phyloP scores from a whole-genome alignment of 2,113 vertebrate genomes.

The Onychostruthus taczanowskii region DNA sequence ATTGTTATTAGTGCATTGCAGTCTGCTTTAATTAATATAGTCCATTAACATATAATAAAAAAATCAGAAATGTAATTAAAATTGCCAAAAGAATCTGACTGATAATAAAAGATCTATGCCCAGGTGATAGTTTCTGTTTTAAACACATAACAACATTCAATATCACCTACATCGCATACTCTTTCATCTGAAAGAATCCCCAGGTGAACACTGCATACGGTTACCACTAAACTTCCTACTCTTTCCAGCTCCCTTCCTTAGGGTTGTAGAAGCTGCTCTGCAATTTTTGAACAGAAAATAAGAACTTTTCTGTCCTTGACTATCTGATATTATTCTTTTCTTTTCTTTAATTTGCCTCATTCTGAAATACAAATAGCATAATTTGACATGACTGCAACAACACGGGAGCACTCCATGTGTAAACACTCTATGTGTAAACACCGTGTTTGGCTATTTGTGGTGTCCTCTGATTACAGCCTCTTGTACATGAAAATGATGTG shows the following conservation, averaged over 20 bases:
- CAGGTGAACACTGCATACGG: background rate
- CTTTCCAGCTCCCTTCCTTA: background rate
- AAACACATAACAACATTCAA: background rate
- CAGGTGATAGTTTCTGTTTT: background rate
- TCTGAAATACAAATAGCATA: background rate
- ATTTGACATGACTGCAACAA: background rate
- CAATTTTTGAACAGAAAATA: background rate
- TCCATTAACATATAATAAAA: constrained; percentile 30
- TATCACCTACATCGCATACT: background rate
- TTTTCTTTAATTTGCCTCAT: background rate
- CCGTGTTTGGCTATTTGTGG: rapidly evolving
- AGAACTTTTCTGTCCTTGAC: background rate
- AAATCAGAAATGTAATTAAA: constrained; percentile 45
- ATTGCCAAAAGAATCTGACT: constrained; percentile 14
- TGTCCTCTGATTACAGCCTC: background rate
- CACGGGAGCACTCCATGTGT: background rate
- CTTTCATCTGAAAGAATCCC: background rate
- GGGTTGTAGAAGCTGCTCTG: background rate
- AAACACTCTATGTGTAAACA: background rate
- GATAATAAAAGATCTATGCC: background rate
- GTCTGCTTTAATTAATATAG: constrained; percentile 59
- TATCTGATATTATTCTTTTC: background rate
- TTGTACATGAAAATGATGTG: background rate
- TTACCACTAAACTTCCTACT: background rate
- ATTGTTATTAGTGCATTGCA: background rate